Base-by-base conservation (phyloP, 2,113 vertebrate species). In the Calonectris borealis region DNA sequence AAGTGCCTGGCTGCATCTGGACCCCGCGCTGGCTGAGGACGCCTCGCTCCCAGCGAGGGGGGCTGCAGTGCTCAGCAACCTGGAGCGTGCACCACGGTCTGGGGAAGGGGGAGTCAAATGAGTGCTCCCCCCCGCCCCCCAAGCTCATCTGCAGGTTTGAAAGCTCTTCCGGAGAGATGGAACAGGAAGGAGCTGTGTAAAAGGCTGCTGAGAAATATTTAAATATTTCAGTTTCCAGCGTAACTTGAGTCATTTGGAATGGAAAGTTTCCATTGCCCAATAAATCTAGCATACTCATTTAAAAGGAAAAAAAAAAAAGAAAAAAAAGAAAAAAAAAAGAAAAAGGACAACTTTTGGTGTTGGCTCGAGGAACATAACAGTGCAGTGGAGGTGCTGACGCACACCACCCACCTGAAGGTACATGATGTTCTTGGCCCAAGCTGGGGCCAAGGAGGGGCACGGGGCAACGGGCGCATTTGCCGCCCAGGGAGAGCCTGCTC, bases 211-310 rank as follows among this genome's bases (percentile, higher is more conserved):
- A 91, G 86, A 90, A 93, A 83, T 90, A 81, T 80, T 94, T 91
- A 91, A 91, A 81, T 91, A 40, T 91, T 96, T 93, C 71, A 2
- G 57, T 80, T 93, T 89, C 86, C 92, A 96, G 72, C 7, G 5
- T 82, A 87, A 83, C 72, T 90, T 4, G 71, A 94, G 88, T 85
- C 61, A 93, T 60, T 93, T 91, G 94, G 93, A 94, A 80, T 68
- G 94, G 84, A 94, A 95, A 93, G 60, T 96, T 96, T 92, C 92
- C 89, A 87, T 94, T 93, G 82, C 88, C 78, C 55, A 97, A 86
- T 93, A 97, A 96, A 96, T 93, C 68, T 73, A 86, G 34, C 73
- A 34, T 10, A 36, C 31, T 91, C 42, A 34, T 84, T 94, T 85
- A 55, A 84, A 83, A 42, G 17, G 7, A 9, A 16, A 15, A 8